Evolutionary conservation across 2,113 vertebrate species (phyloP).

Genomic region (Colossoma macropomum): DNA sequence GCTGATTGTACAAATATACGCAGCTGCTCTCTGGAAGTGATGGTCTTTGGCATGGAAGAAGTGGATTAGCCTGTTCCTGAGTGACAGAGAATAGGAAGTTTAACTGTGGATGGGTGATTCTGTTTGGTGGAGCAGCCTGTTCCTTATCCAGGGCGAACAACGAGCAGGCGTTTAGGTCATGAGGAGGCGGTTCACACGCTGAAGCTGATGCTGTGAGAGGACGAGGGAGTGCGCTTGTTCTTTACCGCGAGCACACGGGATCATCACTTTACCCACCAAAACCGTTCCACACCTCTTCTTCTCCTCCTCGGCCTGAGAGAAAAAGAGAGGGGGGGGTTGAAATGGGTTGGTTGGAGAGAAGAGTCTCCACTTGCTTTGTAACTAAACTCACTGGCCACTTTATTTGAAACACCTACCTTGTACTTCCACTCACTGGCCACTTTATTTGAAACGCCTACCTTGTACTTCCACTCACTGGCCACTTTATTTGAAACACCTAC

Average conservation of each 20-base stretch:
- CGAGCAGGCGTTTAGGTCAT: conserved; percentile 64
- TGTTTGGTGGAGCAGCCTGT: conserved; percentile 27
- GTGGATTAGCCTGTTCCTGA: conserved; percentile 34
- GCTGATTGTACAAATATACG: neutral
- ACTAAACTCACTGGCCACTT: no score
- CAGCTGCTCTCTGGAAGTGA: neutral
- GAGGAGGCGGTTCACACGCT: conserved; percentile 83
- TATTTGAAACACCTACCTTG: no score
- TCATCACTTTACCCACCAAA: conserved; percentile 83
- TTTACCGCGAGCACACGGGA: conserved; percentile 85
- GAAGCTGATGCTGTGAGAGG: conserved; percentile 86
- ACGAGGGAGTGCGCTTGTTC: conserved; percentile 85
- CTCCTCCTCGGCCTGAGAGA: conserved; percentile 84
- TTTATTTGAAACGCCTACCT: no score
- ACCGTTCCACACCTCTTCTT: conserved; percentile 77
- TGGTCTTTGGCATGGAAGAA: conserved; percentile 47
- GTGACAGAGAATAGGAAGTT: conserved; percentile 37
- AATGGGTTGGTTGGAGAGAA: neutral
- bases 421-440: no score
- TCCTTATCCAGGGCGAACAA: neutral
- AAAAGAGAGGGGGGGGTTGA: neutral
- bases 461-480: no score
- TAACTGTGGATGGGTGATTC: conserved; percentile 9
- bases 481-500: no score
- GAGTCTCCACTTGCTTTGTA: no score